Evolutionary conservation across 2,113 vertebrate genomes (phyloP).

Genomic region (Glaucomys volans): DNA sequence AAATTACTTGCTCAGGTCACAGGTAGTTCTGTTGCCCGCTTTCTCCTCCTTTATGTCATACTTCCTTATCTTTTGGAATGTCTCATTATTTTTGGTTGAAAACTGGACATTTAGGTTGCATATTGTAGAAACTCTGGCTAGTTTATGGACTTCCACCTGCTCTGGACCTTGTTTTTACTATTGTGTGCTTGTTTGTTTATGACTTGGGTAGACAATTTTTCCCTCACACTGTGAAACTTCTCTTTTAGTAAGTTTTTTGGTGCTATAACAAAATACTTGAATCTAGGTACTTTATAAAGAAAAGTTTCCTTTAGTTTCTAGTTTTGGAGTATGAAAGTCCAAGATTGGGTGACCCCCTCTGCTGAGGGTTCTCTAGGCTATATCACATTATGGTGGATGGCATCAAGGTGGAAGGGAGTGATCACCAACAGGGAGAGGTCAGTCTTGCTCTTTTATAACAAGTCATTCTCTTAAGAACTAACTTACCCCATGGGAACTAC

Average conservation of each 20-base stretch:
- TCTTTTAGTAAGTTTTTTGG: neutral
- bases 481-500: neutral
- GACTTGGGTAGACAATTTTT: neutral
- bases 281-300: neutral
- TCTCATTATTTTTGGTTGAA: neutral
- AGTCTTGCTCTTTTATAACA: neutral
- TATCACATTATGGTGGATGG: no score
- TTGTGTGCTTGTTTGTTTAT: neutral
- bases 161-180: neutral
- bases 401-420: no score
- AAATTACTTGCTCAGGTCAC: neutral
- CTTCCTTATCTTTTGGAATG: neutral
- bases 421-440: neutral
- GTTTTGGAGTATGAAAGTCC: neutral
- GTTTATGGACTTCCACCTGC: neutral
- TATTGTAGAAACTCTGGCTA: neutral
- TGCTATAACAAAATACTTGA: neutral
- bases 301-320: neutral
- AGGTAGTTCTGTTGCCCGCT: neutral
- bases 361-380: neutral
- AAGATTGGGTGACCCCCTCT: neutral
- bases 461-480: neutral
- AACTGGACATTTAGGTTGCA: slow-evolving; percentile 3
- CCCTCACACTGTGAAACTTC: neutral
- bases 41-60: neutral